These are phyloP conservation scores for Eretmocerus hayati DNA, from an alignment of 2,888 invertebrate species.

Conservation along the genomic window DNA sequence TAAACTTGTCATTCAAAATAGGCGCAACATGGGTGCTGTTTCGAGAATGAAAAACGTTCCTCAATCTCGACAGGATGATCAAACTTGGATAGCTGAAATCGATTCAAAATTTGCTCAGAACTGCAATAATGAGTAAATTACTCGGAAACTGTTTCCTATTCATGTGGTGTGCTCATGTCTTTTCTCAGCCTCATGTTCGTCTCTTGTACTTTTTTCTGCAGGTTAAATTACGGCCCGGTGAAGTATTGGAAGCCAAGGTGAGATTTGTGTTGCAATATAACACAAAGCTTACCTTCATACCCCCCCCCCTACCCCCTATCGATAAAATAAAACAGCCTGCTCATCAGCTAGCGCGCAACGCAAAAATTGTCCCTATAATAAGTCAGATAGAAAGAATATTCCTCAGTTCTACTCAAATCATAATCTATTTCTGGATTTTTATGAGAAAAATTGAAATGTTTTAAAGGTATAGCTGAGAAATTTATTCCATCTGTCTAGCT, in stretches of 20 bases:
- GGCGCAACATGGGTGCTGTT: too few species aligned
- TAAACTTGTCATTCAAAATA: too few species aligned
- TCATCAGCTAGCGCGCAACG: conserved; percentile 14
- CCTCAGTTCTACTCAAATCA: neutral
- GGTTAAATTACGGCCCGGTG: conserved; percentile 72
- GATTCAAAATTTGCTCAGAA: too few species aligned
- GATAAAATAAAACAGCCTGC: neutral
- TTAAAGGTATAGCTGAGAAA: too few species aligned
- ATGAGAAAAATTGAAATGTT: too few species aligned
- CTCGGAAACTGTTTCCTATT: too few species aligned
- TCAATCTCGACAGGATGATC: too few species aligned
- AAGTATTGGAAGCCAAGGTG: conserved; percentile 71
- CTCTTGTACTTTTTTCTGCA: conserved; percentile 50
- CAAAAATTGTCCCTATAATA: conserved; percentile 7
- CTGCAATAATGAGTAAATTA: too few species aligned
- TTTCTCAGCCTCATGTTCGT: conserved; percentile 28
- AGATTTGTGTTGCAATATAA: conserved; percentile 56
- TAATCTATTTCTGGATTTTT: too few species aligned
- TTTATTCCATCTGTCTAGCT: too few species aligned
- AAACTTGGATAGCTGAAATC: too few species aligned
- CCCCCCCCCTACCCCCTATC: conserved; percentile 11
- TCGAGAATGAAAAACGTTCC: neutral
- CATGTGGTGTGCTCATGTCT: conserved; percentile 15
- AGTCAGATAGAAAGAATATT: neutral
- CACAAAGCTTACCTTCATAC: conserved; percentile 48